Evolutionary conservation across 2,113 vertebrate species (phyloP).

Genomic region (Caloenas nicobarica): DNA sequence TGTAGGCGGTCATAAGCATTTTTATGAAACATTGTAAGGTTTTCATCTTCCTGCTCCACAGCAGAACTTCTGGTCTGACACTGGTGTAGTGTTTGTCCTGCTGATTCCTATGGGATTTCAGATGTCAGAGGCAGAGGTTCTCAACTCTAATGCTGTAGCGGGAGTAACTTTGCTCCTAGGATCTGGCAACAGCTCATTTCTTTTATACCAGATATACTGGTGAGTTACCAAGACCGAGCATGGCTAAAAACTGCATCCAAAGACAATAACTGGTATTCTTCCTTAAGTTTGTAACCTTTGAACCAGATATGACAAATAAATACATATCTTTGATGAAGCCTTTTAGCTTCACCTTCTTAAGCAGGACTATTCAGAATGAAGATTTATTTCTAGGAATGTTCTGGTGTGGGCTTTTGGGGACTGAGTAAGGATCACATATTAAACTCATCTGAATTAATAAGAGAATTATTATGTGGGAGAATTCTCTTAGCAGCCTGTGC

Average conservation of each 20-base stretch:
- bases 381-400: conserved; percentile 48
- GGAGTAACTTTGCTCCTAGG: background rate
- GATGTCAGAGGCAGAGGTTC: background rate
- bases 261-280: background rate
- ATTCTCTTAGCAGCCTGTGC: conserved; percentile 30
- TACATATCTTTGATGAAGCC: background rate
- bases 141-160: background rate
- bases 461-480: conserved; percentile 31
- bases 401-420: conserved; percentile 24
- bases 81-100: background rate
- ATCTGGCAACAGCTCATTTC: background rate
- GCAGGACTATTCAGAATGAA: background rate
- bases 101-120: background rate
- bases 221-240: background rate
- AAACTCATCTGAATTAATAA: conserved; percentile 56
- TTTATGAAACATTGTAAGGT: background rate
- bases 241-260: background rate
- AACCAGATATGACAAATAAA: background rate
- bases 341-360: conserved; percentile 20
- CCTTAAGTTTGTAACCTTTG: background rate
- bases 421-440: conserved; percentile 15
- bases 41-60: background rate
- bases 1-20: background rate
- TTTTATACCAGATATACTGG: background rate
- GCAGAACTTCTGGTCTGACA: background rate